These are phyloP conservation scores for Babylonia areolata DNA, from an alignment of 1,140 invertebrate species.

Conservation along the genomic window DNA sequence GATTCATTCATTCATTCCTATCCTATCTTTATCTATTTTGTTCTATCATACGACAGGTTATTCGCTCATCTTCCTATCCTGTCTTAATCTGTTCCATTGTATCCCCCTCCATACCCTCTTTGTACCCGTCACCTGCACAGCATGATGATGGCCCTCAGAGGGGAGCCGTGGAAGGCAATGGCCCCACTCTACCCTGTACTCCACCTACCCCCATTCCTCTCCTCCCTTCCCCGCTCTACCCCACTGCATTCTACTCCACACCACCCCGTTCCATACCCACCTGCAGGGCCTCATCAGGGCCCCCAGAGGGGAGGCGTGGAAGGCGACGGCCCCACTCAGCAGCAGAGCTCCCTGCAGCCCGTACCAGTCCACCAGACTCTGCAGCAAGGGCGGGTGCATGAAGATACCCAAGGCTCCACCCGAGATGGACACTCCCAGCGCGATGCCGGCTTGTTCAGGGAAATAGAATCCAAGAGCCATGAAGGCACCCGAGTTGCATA, in stretches of 20 bases:
- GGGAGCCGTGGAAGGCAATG: no score
- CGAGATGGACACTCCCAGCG: slow-evolving; percentile 92
- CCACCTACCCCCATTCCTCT: no score
- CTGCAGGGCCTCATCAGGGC: slow-evolving; percentile 45
- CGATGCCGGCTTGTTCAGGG: slow-evolving; percentile 89
- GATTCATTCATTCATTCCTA: no score
- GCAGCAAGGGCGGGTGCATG: slow-evolving; percentile 81
- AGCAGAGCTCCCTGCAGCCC: slow-evolving; percentile 86
- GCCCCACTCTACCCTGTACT: no score
- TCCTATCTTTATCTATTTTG: no score
- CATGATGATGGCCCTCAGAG: no score
- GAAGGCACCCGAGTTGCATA: slow-evolving; percentile 42
- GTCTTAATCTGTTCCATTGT: no score
- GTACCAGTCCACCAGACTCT: slow-evolving; percentile 79
- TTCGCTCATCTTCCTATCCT: no score
- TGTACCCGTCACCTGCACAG: no score
- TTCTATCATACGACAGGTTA: no score
- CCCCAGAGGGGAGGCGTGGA: slow-evolving; percentile 71
- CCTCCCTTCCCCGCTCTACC: neutral
- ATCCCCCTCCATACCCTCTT: no score
- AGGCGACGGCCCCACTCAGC: slow-evolving; percentile 92
- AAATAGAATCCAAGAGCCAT: slow-evolving; percentile 88
- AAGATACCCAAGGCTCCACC: slow-evolving; percentile 92
- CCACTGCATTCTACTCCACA: neutral
- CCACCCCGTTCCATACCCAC: neutral